Evolutionary conservation across 2,888 invertebrate genomes (phyloP).

Genomic region (Epicampocera succincta): DNA sequence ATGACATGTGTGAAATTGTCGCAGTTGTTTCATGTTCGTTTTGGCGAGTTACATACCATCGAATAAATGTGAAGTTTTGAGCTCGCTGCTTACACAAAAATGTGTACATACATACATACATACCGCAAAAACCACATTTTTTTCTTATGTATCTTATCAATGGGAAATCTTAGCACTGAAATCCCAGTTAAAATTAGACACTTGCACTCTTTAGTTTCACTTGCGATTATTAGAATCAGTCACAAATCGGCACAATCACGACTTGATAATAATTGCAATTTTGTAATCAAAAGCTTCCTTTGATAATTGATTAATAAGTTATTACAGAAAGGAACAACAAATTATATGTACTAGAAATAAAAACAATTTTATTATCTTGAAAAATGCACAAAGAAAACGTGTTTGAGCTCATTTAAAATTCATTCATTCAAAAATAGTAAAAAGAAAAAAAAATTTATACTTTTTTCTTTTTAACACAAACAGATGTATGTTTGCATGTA

Average conservation of each 20-base stretch:
- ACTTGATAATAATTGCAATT: slow-evolving; percentile 36
- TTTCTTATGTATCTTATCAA: too few relatives aligned
- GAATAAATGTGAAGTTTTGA: too few relatives aligned
- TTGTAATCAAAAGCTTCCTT: slow-evolving; percentile 23
- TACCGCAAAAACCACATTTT: too few relatives aligned
- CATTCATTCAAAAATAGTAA: slow-evolving; percentile 37
- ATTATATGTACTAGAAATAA: background rate
- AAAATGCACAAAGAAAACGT: slow-evolving; percentile 21
- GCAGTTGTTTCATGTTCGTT: too few relatives aligned
- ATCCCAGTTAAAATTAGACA: slow-evolving; percentile 31
- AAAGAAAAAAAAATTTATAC: background rate
- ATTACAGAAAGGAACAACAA: background rate
- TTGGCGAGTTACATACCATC: too few relatives aligned
- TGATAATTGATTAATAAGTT: slow-evolving; percentile 8
- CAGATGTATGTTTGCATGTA: background rate
- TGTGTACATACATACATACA: too few relatives aligned
- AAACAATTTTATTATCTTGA: background rate
- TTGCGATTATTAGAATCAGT: background rate
- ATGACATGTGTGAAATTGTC: too few relatives aligned
- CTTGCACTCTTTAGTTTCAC: slow-evolving; percentile 30
- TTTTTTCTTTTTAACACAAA: slow-evolving; percentile 7
- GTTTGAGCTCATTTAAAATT: slow-evolving; percentile 36
- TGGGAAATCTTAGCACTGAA: too few relatives aligned
- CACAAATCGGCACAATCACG: background rate
- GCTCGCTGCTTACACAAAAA: too few relatives aligned